Evolutionary conservation across 2,113 vertebrate species (phyloP), one percentile per base, ranked within the genome.

Genomic region (Catharus fuscescens): DNA sequence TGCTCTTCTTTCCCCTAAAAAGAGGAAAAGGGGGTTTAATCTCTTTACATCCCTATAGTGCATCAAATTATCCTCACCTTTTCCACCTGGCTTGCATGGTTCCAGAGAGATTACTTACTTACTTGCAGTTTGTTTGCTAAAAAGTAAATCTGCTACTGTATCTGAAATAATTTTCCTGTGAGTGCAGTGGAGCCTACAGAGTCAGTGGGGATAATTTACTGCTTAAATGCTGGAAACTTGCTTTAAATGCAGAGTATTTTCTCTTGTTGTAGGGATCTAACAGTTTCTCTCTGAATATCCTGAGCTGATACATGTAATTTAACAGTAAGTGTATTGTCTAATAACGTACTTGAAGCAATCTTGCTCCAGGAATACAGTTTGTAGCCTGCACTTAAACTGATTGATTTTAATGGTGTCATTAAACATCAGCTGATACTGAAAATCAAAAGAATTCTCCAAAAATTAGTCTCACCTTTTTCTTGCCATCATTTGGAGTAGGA

Each of bases 401-500:
- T 34, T 57, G 61, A 45, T 65, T 50, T 61, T 70, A 92, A 57
- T 76, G 42, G 59, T 52, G 61, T 53, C 52, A 52, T 76, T 89
- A 93, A 72, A 87, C 59, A 65, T 65, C 44, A 87, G 52, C 84
- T 54, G 70, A 45, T 67, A 84, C 14, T 54, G 84, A 86, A 85
- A 95, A 95, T 50, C 38, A 42, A 54, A 72, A 83, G 64, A 79
- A 87, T 72, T 82, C 20, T 85, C 88, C 18, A 28, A 87, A 89
- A 85, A 87, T 95, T 18, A 86, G 64, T 81, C 92, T 95, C 92
- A 97, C 91, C 96, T 93, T 91, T 91, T 94, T 73, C 91, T 80
- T 82, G 94, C 34, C 47, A 28, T 90, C 90, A 62, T 62, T 42
- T 77, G 81, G 78, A 78, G 91, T 29, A 50, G 59, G 42, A 95